Conservation (phyloP, 2,797 vertebrate genomes). For the Crax fasciolata region DNA sequence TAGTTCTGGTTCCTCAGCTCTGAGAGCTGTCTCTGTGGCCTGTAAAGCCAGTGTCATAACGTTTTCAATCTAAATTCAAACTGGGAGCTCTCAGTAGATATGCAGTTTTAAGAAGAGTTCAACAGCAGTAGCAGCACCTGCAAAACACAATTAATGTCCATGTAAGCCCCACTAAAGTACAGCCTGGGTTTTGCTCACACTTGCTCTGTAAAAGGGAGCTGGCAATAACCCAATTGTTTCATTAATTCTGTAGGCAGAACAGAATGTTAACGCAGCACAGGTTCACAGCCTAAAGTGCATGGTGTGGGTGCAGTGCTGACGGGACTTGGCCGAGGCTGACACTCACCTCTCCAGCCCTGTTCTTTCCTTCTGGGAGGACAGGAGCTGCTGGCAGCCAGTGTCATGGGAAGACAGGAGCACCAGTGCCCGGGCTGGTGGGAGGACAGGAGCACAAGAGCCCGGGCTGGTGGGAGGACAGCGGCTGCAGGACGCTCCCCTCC, state of each 20-base stretch:
- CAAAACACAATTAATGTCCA: background rate
- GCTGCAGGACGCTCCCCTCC: background rate
- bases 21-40: background rate
- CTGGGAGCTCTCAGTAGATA: background rate
- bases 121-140: background rate
- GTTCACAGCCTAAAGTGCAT: rapidly evolving
- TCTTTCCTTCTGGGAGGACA: background rate
- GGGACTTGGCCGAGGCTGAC: background rate
- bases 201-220: background rate
- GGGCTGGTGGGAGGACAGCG: rapidly evolving
- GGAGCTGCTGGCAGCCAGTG: background rate
- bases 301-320: rapidly evolving
- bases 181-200: background rate
- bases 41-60: background rate
- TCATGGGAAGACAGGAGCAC: too few species aligned
- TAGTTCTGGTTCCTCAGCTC: background rate
- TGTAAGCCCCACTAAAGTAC: background rate
- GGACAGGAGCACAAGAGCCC: background rate
- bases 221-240: background rate
- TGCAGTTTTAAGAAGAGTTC: background rate
- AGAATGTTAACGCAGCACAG: rapidly evolving
- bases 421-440: background rate
- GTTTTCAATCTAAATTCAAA: background rate
- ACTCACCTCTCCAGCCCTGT: background rate
- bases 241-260: background rate